Conservation (phyloP, 2,888 invertebrate genomes). For the Chrysolina americana region DNA sequence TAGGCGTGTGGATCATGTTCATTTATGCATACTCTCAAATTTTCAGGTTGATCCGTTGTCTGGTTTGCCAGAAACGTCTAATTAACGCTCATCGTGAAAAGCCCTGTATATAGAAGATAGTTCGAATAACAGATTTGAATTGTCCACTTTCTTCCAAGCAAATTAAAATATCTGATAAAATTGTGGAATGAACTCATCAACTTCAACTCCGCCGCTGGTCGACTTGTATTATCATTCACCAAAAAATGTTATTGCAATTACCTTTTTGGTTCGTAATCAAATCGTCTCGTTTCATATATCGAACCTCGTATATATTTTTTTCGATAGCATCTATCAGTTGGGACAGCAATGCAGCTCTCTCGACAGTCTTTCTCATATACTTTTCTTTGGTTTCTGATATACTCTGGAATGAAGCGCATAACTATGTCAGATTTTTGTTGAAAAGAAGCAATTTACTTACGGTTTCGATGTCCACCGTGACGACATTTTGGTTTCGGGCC, state of each 20-base stretch:
- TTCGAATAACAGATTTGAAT: no score
- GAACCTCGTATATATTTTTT: conserved; percentile 67
- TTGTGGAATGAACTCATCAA: no score
- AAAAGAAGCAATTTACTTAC: conserved; percentile 38
- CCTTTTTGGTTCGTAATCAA: conserved; percentile 56
- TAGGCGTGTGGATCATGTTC: no score
- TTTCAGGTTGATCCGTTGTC: no score
- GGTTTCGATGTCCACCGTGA: conserved; percentile 46
- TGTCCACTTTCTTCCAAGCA: no score
- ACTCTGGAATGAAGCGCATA: background rate
- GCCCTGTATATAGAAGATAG: no score
- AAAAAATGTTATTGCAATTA: conserved; percentile 33
- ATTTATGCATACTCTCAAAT: no score
- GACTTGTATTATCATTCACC: background rate
- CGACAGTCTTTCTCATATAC: conserved; percentile 55
- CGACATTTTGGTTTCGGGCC: conserved; percentile 41
- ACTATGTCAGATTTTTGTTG: background rate
- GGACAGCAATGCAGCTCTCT: conserved; percentile 66
- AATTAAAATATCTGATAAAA: no score
- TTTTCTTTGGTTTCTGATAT: background rate
- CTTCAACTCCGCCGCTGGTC: background rate
- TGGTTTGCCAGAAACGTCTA: no score
- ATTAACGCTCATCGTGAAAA: no score
- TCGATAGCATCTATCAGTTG: conserved; percentile 72
- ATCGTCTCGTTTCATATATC: conserved; percentile 50